A percentile compares a stretch with the other conserved stretches of the same genome.
Evolutionary conservation across 1,140 invertebrate genomes (phyloP).

Genomic region (Dysdera silvatica): DNA sequence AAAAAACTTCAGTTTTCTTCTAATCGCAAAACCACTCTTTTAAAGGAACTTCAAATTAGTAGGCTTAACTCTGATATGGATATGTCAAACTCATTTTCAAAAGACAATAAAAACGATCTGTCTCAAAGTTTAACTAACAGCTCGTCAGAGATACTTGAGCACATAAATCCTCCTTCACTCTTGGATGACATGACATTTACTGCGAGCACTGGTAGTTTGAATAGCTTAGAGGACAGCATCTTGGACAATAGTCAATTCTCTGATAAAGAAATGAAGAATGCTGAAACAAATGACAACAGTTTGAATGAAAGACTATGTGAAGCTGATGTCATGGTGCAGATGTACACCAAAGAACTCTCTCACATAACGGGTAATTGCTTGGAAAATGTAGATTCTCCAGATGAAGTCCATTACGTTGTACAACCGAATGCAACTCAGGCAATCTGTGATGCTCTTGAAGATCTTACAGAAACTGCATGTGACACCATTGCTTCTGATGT

Average conservation of each 20-base stretch:
- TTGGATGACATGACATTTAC: slow-evolving; percentile 44
- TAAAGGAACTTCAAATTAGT: slow-evolving; percentile 12
- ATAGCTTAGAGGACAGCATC: slow-evolving; percentile 55
- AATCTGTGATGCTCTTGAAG: slow-evolving; percentile 51
- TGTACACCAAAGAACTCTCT: slow-evolving; percentile 35
- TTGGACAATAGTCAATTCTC: slow-evolving; percentile 46
- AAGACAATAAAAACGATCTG: slow-evolving; percentile 42
- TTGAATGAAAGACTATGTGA: slow-evolving; percentile 33
- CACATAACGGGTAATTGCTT: slow-evolving; percentile 34
- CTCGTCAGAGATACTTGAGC: slow-evolving; percentile 58
- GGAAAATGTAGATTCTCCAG: slow-evolving; percentile 39
- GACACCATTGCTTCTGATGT: slow-evolving; percentile 53
- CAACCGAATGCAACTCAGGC: slow-evolving; percentile 55
- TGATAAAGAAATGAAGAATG: neutral
- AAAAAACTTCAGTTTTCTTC: neutral
- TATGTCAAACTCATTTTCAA: neutral
- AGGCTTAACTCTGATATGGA: neutral
- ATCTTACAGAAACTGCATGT: slow-evolving; percentile 41
- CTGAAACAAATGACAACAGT: neutral
- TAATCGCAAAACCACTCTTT: neutral
- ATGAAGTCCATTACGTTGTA: slow-evolving; percentile 54
- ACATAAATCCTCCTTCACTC: slow-evolving; percentile 66
- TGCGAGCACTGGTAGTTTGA: slow-evolving; percentile 56
- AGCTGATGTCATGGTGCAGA: slow-evolving; percentile 33
- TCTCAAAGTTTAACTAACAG: slow-evolving; percentile 51